Percentiles rank a stretch among this genome's conserved stretches.
Evolutionary conservation across 2,797 vertebrate genomes (phyloP).

Genomic region (Pangasius djambal): DNA sequence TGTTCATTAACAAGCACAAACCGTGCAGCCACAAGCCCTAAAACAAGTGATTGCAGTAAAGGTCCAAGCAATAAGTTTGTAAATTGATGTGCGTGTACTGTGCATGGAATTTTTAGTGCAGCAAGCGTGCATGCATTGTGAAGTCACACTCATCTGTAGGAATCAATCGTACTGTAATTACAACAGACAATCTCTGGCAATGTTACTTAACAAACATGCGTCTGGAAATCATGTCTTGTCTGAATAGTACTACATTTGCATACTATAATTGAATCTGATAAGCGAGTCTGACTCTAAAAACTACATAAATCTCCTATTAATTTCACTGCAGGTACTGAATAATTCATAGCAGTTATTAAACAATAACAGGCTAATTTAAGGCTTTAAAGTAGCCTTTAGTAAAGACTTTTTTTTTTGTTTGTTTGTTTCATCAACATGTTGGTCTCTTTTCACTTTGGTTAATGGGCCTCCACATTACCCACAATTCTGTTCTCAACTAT

Average conservation of each 20-base stretch:
- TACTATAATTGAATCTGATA: not conserved
- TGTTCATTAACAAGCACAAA: not conserved
- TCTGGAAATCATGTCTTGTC: not conserved
- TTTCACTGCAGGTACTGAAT: not conserved
- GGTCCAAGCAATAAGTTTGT: too few relatives aligned
- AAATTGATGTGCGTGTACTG: not conserved
- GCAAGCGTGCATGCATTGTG: not conserved
- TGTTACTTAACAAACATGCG: not conserved
- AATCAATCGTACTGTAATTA: not conserved
- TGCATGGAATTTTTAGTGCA: not conserved
- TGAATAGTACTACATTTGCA: not conserved
- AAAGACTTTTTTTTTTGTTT: not conserved
- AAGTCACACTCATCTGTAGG: not conserved
- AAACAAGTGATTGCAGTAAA: not conserved
- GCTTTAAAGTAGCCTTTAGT: too few relatives aligned
- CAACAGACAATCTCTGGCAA: too few relatives aligned
- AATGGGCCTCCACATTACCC: not conserved
- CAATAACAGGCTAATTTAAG: too few relatives aligned
- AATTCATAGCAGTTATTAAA: not conserved
- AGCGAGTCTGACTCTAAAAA: not conserved
- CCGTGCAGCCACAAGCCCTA: not conserved
- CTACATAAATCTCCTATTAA: not conserved
- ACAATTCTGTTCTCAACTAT: not conserved
- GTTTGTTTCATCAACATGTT: not conserved
- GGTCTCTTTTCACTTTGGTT: not conserved